Percentiles rank a stretch among this genome's conserved stretches.
Conservation (phyloP, 2,888 invertebrate genomes). For the Torymus auratus region DNA sequence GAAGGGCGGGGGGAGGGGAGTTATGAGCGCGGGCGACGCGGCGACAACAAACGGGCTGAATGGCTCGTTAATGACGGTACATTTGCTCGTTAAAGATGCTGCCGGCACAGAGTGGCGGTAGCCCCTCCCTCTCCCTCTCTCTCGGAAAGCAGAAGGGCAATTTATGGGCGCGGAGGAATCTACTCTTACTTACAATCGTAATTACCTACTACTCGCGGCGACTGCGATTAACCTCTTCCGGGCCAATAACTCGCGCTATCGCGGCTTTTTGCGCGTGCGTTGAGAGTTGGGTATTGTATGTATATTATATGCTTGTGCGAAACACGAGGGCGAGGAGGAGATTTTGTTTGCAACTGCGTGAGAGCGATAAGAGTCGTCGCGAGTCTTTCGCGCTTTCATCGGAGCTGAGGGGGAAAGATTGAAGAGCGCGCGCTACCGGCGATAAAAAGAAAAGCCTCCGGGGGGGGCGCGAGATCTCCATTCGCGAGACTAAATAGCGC, state of each 20-base stretch:
- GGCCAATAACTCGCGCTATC: slow-evolving; percentile 38
- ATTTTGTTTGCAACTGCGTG: slow-evolving; percentile 54
- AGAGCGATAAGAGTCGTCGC: slow-evolving; percentile 46
- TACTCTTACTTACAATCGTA: slow-evolving; percentile 32
- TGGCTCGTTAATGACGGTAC: slow-evolving; percentile 64
- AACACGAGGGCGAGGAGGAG: background rate
- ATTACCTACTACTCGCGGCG: slow-evolving; percentile 32
- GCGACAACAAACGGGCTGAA: slow-evolving; percentile 63
- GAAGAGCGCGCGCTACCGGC: slow-evolving; percentile 9
- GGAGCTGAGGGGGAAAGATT: slow-evolving; percentile 9
- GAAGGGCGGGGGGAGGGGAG: no score
- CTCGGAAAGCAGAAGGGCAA: background rate
- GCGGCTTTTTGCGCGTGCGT: slow-evolving; percentile 32
- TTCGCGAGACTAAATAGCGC: slow-evolving; percentile 26
- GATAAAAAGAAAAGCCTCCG: background rate
- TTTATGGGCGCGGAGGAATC: slow-evolving; percentile 27
- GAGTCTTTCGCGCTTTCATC: background rate
- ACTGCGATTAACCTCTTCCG: slow-evolving; percentile 44
- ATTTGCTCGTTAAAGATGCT: slow-evolving; percentile 63
- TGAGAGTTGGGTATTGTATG: background rate
- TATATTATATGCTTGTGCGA: no score
- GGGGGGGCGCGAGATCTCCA: slow-evolving; percentile 8
- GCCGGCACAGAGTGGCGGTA: background rate
- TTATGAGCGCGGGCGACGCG: slow-evolving; percentile 58
- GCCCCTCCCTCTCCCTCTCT: no score